A percentile compares a stretch with the other conserved stretches of the same genome.
Evolutionary conservation across 2,888 invertebrate species (phyloP).

Genomic region (Julus scandinavius): DNA sequence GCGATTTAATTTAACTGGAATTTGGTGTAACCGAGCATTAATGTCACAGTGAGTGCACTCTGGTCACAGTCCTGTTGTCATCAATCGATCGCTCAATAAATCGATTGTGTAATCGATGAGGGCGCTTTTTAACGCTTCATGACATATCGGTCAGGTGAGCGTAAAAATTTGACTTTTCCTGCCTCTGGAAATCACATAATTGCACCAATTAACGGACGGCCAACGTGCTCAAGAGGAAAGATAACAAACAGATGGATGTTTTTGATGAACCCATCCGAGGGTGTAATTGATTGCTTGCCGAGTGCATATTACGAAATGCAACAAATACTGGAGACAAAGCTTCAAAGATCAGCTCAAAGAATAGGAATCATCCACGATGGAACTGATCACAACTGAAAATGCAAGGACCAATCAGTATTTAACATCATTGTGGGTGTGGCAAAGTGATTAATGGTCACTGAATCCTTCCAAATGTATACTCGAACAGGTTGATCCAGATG

Average conservation of each 20-base stretch:
- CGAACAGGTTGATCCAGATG: no score
- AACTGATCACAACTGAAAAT: no score
- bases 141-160: conserved; percentile 29
- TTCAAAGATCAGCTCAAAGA: no score
- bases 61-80: neutral
- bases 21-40: neutral
- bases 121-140: neutral
- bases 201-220: neutral
- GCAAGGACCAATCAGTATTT: no score
- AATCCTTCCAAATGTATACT: no score
- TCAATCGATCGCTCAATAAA: neutral
- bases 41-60: neutral
- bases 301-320: conserved; percentile 22
- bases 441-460: no score
- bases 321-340: no score
- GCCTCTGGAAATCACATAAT: conserved; percentile 33
- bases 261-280: conserved; percentile 20
- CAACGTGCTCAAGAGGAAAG: conserved; percentile 7
- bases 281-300: conserved; percentile 21
- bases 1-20: neutral
- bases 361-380: no score
- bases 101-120: conserved; percentile 14
- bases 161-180: conserved; percentile 33
- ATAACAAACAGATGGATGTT: conserved; percentile 27
- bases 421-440: no score